phyloP scores from a whole-genome alignment of 2,888 invertebrate genomes.

The Andrena praecox region DNA sequence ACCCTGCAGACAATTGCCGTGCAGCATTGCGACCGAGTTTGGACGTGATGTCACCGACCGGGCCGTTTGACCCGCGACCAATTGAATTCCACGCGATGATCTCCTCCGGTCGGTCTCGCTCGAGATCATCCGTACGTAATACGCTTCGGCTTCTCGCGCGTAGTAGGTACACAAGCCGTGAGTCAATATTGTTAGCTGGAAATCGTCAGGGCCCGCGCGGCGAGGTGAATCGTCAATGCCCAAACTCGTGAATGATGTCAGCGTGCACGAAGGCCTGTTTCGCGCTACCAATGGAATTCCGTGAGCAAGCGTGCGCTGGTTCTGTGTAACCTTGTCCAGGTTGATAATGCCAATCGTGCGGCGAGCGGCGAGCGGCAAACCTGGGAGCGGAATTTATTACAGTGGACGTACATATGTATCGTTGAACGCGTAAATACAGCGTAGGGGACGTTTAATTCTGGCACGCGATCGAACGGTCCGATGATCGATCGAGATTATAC shows the following conservation, averaged over 20 bases:
- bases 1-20: conserved; percentile 3
- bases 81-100: conserved; percentile 66
- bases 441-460: not conserved
- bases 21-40: conserved; percentile 38
- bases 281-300: conserved; percentile 15
- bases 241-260: conserved; percentile 48
- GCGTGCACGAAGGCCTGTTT: not conserved
- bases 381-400: conserved; percentile 29
- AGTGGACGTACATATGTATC: not conserved
- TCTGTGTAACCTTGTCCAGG: conserved; percentile 43
- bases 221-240: conserved; percentile 12
- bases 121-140: not conserved
- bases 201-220: not conserved
- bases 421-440: conserved; percentile 20
- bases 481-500: too few species aligned
- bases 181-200: not conserved
- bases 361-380: not conserved
- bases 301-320: conserved; percentile 2
- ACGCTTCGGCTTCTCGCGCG: not conserved
- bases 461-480: not conserved
- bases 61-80: conserved; percentile 66
- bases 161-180: not conserved
- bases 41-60: conserved; percentile 70
- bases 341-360: conserved; percentile 37
- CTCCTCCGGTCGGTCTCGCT: conserved; percentile 8